Evolutionary conservation across 2,888 invertebrate genomes (phyloP), one percentile per base, ranked within the genome.

Genomic region (Terebella lapidaria): DNA sequence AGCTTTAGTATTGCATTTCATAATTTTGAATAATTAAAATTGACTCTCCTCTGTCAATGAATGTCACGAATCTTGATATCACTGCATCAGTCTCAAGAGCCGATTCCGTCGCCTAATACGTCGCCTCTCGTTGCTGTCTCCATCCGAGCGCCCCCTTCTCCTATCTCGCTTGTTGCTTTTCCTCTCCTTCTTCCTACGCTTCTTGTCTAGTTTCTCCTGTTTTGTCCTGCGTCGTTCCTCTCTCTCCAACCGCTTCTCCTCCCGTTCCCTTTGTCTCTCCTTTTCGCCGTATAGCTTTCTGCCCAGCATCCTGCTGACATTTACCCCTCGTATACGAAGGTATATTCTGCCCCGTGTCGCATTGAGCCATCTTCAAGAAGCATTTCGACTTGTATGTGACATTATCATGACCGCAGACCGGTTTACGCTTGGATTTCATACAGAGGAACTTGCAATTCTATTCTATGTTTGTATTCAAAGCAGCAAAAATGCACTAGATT

Each of bases 341-440:
- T 25, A 59, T 57, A 3, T 54, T 51, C 18, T 27, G 27, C 3
- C 47, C 52, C 10, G 20, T 27, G 4, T 18, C 25, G 25, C 62
- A 62, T 22, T 59, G 59, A 0, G 60, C 47, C 20, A 64, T 49
- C 53, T 59, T 54, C 2, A 66, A 52, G 46, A 58, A 64, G 49
- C 66, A 66, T 20, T 54, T 57, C 20, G 62, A 62, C 46, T 57
- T 61, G 60, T 58, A 66, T 24, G 62, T 60, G 22, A 49, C 24
- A 18, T 73, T 74, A 57, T 77, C 73, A 2, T 63, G 70, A 3
- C 77, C 74, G 56, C 78, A 78, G 2, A 78, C 67, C 27, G 67
- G 69, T 47, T 67, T 61, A 25, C 69, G 62, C 22, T 63, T 56
- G 3, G 67, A 60, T 18, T 61, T 60, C 26, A 67, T 62, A 62